These are phyloP conservation scores for Potorous gilbertii DNA, from an alignment of 2,797 vertebrate species.

Conservation along the genomic window DNA sequence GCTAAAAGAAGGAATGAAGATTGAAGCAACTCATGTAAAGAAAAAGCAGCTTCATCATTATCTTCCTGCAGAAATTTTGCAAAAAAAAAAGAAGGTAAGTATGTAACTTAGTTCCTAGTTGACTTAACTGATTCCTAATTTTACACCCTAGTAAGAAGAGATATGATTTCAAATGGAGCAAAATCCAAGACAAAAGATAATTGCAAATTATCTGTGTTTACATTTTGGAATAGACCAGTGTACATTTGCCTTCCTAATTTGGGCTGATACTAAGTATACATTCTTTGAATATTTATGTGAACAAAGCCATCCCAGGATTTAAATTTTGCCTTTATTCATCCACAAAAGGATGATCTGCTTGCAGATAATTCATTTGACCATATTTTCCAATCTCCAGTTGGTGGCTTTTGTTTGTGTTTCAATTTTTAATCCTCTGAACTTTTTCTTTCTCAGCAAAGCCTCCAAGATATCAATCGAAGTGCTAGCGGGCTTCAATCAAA, in stretches of 20 bases:
- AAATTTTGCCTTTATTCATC: conserved; percentile 20
- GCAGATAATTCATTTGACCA: conserved; percentile 54
- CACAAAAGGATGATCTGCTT: conserved; percentile 20
- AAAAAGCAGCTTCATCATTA: conserved; percentile 97
- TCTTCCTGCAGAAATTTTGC: conserved; percentile 93
- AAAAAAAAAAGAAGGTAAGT: conserved; percentile 95
- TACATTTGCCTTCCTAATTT: not conserved
- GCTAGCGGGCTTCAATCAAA: conserved; percentile 89
- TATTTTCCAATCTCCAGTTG: conserved; percentile 39
- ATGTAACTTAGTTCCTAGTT: conserved; percentile 22
- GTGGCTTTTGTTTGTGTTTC: not conserved
- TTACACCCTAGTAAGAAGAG: not conserved
- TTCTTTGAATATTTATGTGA: not conserved
- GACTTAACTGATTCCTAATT: not conserved
- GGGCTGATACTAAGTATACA: conserved; percentile 28
- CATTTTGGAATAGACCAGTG: not conserved
- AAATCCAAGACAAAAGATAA: not conserved
- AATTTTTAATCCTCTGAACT: conserved; percentile 58
- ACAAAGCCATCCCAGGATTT: not conserved
- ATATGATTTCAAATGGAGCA: not conserved
- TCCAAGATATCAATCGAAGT: conserved; percentile 89
- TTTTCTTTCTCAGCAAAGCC: conserved; percentile 86
- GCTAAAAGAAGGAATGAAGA: conserved; percentile 97
- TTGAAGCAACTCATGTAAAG: conserved; percentile 96
- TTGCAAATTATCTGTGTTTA: not conserved